Evolutionary conservation across 2,113 vertebrate species (phyloP).

Genomic region (Symphodus melops): DNA sequence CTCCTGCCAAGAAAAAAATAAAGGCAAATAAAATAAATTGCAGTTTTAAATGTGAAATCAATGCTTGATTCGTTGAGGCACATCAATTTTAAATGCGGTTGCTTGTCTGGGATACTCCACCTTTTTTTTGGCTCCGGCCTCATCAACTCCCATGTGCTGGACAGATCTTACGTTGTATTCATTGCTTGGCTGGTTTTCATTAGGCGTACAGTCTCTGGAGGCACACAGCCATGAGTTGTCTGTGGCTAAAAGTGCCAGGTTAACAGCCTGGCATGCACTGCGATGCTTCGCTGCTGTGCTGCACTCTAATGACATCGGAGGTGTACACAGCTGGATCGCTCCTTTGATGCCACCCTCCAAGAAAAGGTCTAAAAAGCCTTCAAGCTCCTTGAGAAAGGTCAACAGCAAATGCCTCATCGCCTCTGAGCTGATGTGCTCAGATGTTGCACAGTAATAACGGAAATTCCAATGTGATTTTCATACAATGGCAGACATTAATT

Average conservation of each 20-base stretch:
- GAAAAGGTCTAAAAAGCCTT: conserved; percentile 78
- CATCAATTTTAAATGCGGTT: conserved; percentile 16
- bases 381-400: conserved; percentile 79
- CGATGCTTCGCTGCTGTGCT: conserved; percentile 39
- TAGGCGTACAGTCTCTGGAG: conserved; percentile 45
- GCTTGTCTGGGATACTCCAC: conserved; percentile 9
- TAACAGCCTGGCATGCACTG: conserved; percentile 48
- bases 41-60: conserved; percentile 28
- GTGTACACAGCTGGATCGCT: conserved; percentile 61
- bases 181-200: conserved; percentile 59
- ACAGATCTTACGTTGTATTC: conserved; percentile 34
- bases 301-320: conserved; percentile 56
- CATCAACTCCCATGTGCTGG: conserved; percentile 15
- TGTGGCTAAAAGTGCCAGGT: conserved; percentile 41
- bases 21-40: background rate
- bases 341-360: conserved; percentile 61
- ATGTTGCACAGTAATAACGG: background rate
- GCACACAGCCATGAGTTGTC: conserved; percentile 45
- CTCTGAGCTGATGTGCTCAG: conserved; percentile 35
- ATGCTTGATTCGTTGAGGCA: conserved; percentile 15
- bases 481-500: conserved; percentile 11
- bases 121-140: conserved; percentile 30
- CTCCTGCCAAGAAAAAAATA: background rate
- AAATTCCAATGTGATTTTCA: conserved; percentile 16
- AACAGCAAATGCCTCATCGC: conserved; percentile 40